Base-by-base conservation (phyloP, 2,113 vertebrate genomes). In the Epinephelus moara region DNA sequence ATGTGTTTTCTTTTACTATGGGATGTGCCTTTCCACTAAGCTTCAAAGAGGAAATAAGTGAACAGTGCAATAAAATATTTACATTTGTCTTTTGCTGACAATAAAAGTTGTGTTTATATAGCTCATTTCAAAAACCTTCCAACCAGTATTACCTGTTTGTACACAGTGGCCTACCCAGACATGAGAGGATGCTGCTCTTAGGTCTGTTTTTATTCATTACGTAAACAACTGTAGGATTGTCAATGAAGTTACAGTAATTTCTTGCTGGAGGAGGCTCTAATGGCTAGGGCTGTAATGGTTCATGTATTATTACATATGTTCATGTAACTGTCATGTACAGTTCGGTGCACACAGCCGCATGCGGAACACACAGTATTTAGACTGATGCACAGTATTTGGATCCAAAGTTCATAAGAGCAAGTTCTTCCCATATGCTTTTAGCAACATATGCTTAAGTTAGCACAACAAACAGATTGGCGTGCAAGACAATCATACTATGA, bases 31-130 rank as follows among this genome's bases (percentile, higher is more conserved):
- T 53, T 50, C 14, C 4, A 21, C 12, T 11, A 59, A 53, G 66
- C 30, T 67, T 75, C 21, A 78, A 40, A 75, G 42, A 59, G 49
- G 62, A 85, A 91, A 87, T 64, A 52, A 64, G 10, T 30, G 21
- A 78, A 30, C 21, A 45, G 19, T 10, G 50, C 50, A 69, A 57
- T 50, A 68, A 64, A 82, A 81, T 30, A 47, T 12, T 59, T 69
- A 45, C 13, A 33, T 76, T 66, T 55, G 14, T 57, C n/a, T 62
- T 72, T 0, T 4, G 25, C 23, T 66, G 19, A 66, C 17, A 74
- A 49, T 42, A 59, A 61, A 62, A 1, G 10, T 23, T 53, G 19
- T 11, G 18, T 12, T 50, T 30, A 25, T 71, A 18, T 13, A 42
- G 47, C 60, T 62, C 9, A 70, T 52, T 71, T 83, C 2, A 69